Base-by-base conservation (phyloP, 1,140 invertebrate genomes). In the Camponotus floridanus region DNA sequence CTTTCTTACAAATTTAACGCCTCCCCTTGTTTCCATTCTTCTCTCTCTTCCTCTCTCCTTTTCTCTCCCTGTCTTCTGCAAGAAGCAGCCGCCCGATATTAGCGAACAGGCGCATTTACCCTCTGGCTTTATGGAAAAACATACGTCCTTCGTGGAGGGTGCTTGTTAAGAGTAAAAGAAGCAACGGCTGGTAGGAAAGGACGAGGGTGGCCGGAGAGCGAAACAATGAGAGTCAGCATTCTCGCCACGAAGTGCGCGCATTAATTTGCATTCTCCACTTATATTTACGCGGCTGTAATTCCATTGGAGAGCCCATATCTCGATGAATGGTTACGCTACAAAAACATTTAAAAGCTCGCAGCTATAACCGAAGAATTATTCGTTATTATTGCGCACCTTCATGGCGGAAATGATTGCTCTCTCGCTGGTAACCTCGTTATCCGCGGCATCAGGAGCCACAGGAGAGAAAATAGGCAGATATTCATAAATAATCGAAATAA, bases 241-340 rank as follows among this genome's bases (percentile, higher is more conserved):
- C 79, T 62, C 55, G 68, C n/a, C 39, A 68, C 68, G 79, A 83
- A 83, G 79, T 74, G 79, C 79, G 79, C 79, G 68, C 79, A 83
- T 83, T 83, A 83, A 83, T 83, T 83, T 83, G 79, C 79, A 83
- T 83, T 83, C 68, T 83, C 68, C 79, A 73, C 79, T 83, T 73
- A 83, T 68, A 83, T 74, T 83, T 74, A 71, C 68, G 39, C 79
- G 57, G n/a, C 68, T 42, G 68, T 74, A 83, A 62, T 74, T 74
- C 79, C 68, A 74, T 61, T n/a, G 68, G 55, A 73, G 51, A 39
- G 42, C 39, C 26, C 79, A 36, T 48, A 39, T 74, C 68, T 61
- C 79, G 79, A 83, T 83, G 55, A 74, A 83, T 83, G 55, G 79
- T 74, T 62, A 62, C 79, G 79, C 55, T 45, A n/a, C 68, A 83